Evolutionary conservation across 2,888 invertebrate genomes (phyloP).

Genomic region (Stenchaetothrips biformis): DNA sequence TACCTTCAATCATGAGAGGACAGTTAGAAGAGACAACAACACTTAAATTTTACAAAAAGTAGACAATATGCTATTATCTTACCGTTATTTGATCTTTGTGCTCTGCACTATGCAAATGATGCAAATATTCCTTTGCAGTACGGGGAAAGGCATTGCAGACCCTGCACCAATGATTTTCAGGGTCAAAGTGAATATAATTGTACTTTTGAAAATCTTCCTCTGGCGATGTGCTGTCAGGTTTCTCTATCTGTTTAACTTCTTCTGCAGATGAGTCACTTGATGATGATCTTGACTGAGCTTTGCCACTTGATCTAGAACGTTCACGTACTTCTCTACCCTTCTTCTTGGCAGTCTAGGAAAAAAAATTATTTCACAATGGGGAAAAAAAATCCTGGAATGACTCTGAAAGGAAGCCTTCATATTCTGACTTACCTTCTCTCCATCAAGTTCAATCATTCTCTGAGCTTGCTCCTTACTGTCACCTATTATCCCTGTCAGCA

Average conservation of each 20-base stretch:
- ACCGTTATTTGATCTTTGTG: constrained; percentile 58
- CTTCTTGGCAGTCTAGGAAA: neutral
- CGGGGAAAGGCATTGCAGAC: constrained; percentile 81
- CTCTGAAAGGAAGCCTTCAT: constrained; percentile 6
- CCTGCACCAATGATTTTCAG: constrained; percentile 86
- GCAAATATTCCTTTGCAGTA: constrained; percentile 78
- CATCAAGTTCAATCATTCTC: constrained; percentile 31
- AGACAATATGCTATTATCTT: constrained; percentile 33
- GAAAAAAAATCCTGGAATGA: neutral
- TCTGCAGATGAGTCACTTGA: constrained; percentile 12
- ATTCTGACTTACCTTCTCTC: neutral
- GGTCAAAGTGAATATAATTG: constrained; percentile 81
- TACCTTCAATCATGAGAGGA: constrained; percentile 45
- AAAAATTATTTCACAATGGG: no score
- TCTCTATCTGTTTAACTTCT: constrained; percentile 43
- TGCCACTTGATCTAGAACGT: neutral
- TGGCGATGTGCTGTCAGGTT: constrained; percentile 40
- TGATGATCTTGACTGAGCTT: neutral
- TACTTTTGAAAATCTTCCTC: constrained; percentile 46
- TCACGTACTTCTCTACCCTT: neutral
- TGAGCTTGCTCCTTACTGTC: constrained; percentile 48
- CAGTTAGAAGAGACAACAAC: constrained; percentile 37
- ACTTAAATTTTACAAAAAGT: constrained; percentile 29
- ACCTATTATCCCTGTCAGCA: constrained; percentile 79
- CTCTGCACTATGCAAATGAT: constrained; percentile 73